Evolutionary conservation across 2,113 vertebrate genomes (phyloP).

Genomic region (Numenius arquata): DNA sequence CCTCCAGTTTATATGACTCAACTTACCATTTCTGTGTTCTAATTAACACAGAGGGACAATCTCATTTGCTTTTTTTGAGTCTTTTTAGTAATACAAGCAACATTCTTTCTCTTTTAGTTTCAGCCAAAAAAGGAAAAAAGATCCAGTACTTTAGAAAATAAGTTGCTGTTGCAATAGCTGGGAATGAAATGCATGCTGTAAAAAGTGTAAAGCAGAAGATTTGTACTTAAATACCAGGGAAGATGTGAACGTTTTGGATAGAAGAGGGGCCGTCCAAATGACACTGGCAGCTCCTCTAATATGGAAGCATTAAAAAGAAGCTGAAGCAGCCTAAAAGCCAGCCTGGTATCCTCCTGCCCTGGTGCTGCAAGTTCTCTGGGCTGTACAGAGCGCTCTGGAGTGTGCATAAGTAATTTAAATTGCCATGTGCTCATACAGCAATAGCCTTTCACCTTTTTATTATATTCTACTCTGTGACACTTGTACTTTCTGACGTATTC

Average conservation of each 20-base stretch:
- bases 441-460: background rate
- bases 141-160: background rate
- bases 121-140: background rate
- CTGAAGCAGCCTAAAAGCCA: background rate
- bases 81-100: background rate
- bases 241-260: background rate
- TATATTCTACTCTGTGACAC: background rate
- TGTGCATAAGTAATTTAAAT: background rate
- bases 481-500: background rate
- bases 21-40: background rate
- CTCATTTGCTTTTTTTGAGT: background rate
- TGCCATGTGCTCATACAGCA: background rate
- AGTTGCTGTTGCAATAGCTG: background rate
- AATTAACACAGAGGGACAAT: background rate
- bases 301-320: background rate
- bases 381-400: background rate
- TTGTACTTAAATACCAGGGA: background rate
- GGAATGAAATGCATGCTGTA: background rate
- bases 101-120: background rate
- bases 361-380: background rate
- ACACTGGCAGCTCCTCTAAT: background rate
- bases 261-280: background rate
- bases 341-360: background rate
- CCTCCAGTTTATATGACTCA: background rate
- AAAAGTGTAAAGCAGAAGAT: background rate